Percentiles rank a stretch among this genome's conserved stretches.
Conservation (phyloP, 1,140 invertebrate species). For the Euborellia annulipes region DNA sequence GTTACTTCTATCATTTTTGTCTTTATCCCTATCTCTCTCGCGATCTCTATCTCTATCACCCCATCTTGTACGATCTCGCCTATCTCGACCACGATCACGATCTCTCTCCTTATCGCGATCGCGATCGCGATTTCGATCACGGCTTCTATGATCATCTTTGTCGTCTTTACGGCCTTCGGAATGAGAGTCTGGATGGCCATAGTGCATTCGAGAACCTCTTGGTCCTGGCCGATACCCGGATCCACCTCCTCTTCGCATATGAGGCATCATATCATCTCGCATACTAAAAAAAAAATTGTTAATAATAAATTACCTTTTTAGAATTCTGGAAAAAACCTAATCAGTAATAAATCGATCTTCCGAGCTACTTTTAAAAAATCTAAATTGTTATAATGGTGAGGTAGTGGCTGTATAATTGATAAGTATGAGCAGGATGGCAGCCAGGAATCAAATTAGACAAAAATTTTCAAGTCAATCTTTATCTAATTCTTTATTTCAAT, state of each 20-base stretch:
- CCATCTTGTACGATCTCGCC: conserved; percentile 12
- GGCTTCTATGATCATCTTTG: conserved; percentile 8
- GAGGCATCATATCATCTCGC: neutral
- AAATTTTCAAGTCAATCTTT: no score
- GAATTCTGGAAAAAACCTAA: no score
- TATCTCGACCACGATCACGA: conserved; percentile 12
- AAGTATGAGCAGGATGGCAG: no score
- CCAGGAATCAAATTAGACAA: no score
- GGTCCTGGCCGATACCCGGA: conserved; percentile 12
- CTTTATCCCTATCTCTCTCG: conserved; percentile 17
- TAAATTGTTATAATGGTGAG: no score
- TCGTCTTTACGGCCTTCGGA: conserved; percentile 9
- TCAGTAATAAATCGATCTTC: no score
- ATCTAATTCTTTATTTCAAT: no score
- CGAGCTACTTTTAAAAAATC: no score
- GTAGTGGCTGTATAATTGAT: no score
- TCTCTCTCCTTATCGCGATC: conserved; percentile 9
- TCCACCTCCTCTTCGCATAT: conserved; percentile 8
- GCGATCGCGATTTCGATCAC: conserved; percentile 10
- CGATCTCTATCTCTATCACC: conserved; percentile 17
- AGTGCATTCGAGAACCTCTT: conserved; percentile 11
- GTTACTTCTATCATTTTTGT: conserved; percentile 8
- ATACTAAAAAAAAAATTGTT: no score
- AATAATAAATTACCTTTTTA: no score
- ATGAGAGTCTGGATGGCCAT: conserved; percentile 3